These are phyloP conservation scores for Sphenodon punctatus DNA, from an alignment of 2,797 vertebrate species.

Conservation along the genomic window DNA sequence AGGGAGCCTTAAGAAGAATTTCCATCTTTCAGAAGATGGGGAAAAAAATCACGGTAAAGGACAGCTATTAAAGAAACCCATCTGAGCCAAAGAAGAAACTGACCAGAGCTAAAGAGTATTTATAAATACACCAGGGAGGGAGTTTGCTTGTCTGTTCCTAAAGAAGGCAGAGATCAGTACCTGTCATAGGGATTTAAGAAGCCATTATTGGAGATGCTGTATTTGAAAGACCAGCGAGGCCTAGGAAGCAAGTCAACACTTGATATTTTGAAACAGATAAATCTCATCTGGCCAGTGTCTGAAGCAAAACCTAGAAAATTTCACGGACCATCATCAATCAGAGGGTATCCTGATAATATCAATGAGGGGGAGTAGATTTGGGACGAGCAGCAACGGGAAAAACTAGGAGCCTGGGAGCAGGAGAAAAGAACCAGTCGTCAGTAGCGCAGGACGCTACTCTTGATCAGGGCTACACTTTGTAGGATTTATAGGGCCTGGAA, in stretches of 20 bases:
- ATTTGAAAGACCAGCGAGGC: not conserved
- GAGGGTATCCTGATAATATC: accelerated
- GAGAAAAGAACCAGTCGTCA: not conserved
- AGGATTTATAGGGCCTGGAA: no score
- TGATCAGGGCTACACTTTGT: no score
- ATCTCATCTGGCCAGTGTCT: not conserved
- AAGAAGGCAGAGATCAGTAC: not conserved
- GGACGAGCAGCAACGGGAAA: not conserved
- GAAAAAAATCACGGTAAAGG: no score
- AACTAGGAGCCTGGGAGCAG: not conserved
- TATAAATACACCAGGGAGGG: not conserved
- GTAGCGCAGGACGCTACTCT: not conserved
- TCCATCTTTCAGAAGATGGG: no score
- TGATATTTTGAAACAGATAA: not conserved
- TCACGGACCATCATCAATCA: not conserved
- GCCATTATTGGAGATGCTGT: accelerated
- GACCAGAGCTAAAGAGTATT: no score
- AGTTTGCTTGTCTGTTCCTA: not conserved
- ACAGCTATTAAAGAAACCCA: not conserved
- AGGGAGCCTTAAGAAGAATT: not conserved
- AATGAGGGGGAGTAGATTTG: not conserved
- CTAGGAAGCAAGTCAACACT: not conserved
- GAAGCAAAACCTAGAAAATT: not conserved
- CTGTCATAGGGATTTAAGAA: not conserved
- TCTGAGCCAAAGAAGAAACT: not conserved